A percentile compares a stretch with the other conserved stretches of the same genome.
These are phyloP conservation scores for Sciurus niger DNA, from an alignment of 2,113 vertebrate genomes.

Conservation along the genomic window DNA sequence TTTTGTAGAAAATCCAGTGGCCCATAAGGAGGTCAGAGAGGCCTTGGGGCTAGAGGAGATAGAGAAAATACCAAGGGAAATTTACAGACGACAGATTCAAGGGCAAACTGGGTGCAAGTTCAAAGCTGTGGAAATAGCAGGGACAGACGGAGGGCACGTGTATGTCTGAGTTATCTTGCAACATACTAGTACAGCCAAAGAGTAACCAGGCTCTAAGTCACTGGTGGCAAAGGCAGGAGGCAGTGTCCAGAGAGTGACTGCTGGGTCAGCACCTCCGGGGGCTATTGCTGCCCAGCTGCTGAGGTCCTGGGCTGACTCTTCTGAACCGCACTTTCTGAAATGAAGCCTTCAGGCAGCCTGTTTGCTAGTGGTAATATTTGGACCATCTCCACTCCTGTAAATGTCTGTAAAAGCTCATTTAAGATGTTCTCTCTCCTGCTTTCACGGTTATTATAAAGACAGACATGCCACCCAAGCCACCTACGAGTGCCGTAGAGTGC, in stretches of 20 bases:
- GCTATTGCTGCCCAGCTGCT: background rate
- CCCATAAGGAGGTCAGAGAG: slow-evolving; percentile 78
- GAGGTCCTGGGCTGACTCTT: background rate
- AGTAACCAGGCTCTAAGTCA: slow-evolving; percentile 62
- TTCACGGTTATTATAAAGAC: background rate
- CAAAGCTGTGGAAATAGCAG: slow-evolving; percentile 79
- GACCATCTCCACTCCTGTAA: background rate
- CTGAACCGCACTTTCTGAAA: slow-evolving; percentile 25
- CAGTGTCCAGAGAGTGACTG: background rate
- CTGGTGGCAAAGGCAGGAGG: slow-evolving; percentile 44
- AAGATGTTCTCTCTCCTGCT: background rate
- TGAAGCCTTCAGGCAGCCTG: background rate
- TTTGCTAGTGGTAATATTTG: background rate
- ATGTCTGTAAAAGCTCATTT: background rate
- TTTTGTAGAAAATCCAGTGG: slow-evolving; percentile 68
- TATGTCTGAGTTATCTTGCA: slow-evolving; percentile 73
- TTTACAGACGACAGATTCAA: slow-evolving; percentile 67
- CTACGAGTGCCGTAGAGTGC: background rate
- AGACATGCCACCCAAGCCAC: background rate
- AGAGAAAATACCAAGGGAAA: slow-evolving; percentile 67
- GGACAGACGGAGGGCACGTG: background rate
- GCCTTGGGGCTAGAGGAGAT: slow-evolving; percentile 51
- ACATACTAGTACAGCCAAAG: slow-evolving; percentile 58
- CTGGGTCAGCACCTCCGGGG: background rate
- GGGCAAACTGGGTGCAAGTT: slow-evolving; percentile 79